Percentiles rank a stretch among this genome's conserved stretches.
Evolutionary conservation across 1,140 invertebrate species (phyloP).

Genomic region (Stratiolaelaps scimitus): DNA sequence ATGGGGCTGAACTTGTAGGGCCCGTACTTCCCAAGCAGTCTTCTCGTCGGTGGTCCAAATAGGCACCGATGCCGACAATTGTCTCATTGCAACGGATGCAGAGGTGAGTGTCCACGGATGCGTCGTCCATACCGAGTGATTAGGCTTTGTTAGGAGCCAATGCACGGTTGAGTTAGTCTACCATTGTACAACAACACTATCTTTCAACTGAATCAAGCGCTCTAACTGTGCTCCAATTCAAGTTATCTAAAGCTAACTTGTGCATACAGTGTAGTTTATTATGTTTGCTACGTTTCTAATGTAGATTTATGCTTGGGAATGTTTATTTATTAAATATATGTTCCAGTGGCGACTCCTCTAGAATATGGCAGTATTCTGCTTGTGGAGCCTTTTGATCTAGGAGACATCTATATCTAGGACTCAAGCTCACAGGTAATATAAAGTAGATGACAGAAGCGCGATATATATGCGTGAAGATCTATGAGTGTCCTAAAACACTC

Average conservation of each 20-base stretch:
- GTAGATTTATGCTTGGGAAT: constrained; percentile 1
- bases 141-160: background rate
- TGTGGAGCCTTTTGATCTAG: too few relatives aligned
- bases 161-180: too few relatives aligned
- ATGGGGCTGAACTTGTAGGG: background rate
- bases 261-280: background rate
- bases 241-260: background rate
- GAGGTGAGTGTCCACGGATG: constrained; percentile 15
- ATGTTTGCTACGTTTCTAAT: background rate
- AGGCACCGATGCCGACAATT: constrained; percentile 10
- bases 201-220: background rate
- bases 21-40: background rate
- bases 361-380: too few relatives aligned
- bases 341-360: too few relatives aligned
- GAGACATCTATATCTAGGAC: too few relatives aligned
- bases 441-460: too few relatives aligned
- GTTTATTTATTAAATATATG: too few relatives aligned
- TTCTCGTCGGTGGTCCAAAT: background rate
- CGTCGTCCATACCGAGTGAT: background rate
- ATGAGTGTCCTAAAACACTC: too few relatives aligned
- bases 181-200: background rate
- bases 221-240: background rate
- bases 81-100: constrained; percentile 19
- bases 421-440: too few relatives aligned
- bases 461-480: too few relatives aligned